A percentile compares a stretch with the other conserved stretches of the same genome.
These are phyloP conservation scores for Spongilla lacustris DNA, from an alignment of 37 sponge, comb jelly and placozoan genomes.

Conservation along the genomic window DNA sequence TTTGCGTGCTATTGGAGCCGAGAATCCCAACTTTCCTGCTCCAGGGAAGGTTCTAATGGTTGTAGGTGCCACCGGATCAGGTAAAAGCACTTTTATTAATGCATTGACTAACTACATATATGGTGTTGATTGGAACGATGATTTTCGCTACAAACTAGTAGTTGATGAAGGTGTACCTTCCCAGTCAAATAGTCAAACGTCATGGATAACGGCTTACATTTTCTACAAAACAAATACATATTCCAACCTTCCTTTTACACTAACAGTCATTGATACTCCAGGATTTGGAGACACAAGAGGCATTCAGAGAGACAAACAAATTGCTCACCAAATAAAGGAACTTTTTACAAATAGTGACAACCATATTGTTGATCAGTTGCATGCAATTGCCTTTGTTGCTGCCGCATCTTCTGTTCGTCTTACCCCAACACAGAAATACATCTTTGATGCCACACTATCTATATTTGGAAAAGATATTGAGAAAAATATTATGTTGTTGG, in stretches of 20 bases:
- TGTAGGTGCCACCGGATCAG: slow-evolving; percentile 52
- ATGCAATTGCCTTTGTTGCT: slow-evolving; percentile 43
- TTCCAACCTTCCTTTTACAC: slow-evolving; percentile 7
- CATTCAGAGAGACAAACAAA: slow-evolving; percentile 22
- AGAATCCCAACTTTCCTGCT: background rate
- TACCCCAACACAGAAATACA: slow-evolving; percentile 38
- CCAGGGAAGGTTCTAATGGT: slow-evolving; percentile 32
- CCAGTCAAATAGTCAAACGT: slow-evolving; percentile 40
- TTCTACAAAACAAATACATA: slow-evolving; percentile 1
- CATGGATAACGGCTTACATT: slow-evolving; percentile 45
- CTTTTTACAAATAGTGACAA: slow-evolving; percentile 2
- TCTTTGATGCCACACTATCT: slow-evolving; percentile 40
- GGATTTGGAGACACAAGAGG: slow-evolving; percentile 48
- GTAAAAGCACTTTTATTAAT: slow-evolving; percentile 52
- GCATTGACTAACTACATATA: slow-evolving; percentile 38
- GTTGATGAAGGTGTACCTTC: slow-evolving; percentile 15
- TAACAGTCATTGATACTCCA: slow-evolving; percentile 58
- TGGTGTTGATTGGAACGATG: slow-evolving; percentile 37
- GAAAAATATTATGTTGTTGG: slow-evolving; percentile 23
- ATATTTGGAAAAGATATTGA: slow-evolving; percentile 59
- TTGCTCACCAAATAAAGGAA: slow-evolving; percentile 17
- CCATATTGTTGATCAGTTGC: slow-evolving; percentile 28
- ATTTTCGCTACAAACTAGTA: slow-evolving; percentile 42
- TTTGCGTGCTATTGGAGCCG: background rate
- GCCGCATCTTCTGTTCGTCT: slow-evolving; percentile 33